Conservation (phyloP, 1,140 invertebrate genomes). For the Onthophagus taurus region DNA sequence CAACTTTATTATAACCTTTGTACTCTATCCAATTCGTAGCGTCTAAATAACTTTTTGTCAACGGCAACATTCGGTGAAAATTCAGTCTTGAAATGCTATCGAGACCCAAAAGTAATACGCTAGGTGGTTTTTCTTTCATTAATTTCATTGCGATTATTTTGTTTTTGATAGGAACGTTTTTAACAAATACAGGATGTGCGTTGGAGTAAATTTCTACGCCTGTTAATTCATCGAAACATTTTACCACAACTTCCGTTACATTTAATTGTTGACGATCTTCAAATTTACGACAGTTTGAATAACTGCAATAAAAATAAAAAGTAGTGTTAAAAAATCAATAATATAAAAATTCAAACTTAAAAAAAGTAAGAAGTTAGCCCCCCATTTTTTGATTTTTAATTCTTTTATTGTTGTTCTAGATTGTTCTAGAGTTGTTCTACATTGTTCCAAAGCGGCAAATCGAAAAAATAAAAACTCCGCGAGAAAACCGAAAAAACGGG, state of each 20-base stretch:
- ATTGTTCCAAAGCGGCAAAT: no score
- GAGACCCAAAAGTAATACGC: slow-evolving; percentile 64
- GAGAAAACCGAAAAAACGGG: no score
- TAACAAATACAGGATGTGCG: background rate
- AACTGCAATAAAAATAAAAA: slow-evolving; percentile 2
- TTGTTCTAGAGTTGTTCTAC: no score
- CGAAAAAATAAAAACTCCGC: no score
- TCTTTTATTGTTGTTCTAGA: no score
- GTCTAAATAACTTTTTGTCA: slow-evolving; percentile 53
- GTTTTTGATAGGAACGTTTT: background rate
- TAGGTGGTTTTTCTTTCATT: slow-evolving; percentile 32
- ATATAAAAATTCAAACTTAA: no score
- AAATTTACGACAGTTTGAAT: background rate
- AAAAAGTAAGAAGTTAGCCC: no score
- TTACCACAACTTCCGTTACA: background rate
- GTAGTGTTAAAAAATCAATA: background rate
- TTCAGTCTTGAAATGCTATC: slow-evolving; percentile 72
- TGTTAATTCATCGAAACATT: background rate
- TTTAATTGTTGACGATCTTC: background rate
- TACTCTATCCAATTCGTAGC: slow-evolving; percentile 40
- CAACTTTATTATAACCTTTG: slow-evolving; percentile 52
- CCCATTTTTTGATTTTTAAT: no score
- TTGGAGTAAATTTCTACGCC: background rate
- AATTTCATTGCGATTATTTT: background rate
- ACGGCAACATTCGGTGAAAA: slow-evolving; percentile 63